phyloP scores from a whole-genome alignment of 2,113 vertebrate genomes.

The Kryptolebias marmoratus region DNA sequence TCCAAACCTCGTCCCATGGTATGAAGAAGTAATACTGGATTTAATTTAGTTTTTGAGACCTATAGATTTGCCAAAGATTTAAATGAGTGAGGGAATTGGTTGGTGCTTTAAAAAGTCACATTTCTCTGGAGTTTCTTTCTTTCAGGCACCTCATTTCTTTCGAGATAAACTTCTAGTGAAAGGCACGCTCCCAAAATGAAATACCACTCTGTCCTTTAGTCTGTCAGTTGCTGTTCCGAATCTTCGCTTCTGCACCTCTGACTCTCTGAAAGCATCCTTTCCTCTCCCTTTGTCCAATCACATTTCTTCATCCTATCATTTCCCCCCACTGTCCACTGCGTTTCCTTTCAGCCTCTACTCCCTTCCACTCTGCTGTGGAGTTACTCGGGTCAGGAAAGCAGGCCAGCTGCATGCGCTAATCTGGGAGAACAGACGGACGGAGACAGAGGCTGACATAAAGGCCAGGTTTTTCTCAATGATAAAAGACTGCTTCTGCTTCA shows the following conservation, averaged over 20 bases:
- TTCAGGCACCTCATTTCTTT: conserved; percentile 32
- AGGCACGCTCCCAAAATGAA: conserved; percentile 29
- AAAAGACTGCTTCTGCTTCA: conserved; percentile 58
- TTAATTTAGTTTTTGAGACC: background rate
- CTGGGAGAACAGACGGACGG: conserved; percentile 53
- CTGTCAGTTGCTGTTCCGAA: conserved; percentile 12
- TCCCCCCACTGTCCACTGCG: conserved; percentile 10
- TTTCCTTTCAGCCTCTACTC: conserved; percentile 30
- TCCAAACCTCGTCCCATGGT: background rate
- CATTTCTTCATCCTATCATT: conserved; percentile 49
- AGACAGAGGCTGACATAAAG: conserved; percentile 66
- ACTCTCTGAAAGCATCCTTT: conserved; percentile 29
- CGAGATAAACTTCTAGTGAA: conserved; percentile 25
- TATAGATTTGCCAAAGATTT: background rate
- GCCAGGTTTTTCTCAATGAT: conserved; percentile 59
- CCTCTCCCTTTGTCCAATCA: conserved; percentile 21
- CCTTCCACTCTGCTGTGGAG: conserved; percentile 46
- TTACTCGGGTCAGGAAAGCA: conserved; percentile 54
- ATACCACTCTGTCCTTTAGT: conserved; percentile 17
- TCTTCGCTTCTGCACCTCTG: conserved; percentile 25
- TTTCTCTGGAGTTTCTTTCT: conserved; percentile 6
- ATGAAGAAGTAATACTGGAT: background rate
- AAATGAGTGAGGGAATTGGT: background rate
- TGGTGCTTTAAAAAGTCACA: background rate
- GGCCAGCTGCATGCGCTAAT: conserved; percentile 62